Conservation (phyloP, 2,888 invertebrate genomes). For the Calliopum simillimum region DNA sequence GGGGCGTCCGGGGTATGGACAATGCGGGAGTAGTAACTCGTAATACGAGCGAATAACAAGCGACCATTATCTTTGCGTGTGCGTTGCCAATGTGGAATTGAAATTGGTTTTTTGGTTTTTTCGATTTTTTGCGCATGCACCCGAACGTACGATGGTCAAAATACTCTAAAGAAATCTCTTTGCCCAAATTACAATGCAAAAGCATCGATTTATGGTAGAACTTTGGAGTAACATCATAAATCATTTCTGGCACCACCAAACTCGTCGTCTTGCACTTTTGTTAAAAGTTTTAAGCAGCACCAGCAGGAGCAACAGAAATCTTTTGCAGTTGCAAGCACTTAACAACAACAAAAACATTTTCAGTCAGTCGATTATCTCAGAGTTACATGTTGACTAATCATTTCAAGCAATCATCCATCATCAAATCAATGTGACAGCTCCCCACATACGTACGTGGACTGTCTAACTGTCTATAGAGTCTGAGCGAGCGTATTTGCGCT, state of each 20-base stretch:
- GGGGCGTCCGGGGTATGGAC: neutral
- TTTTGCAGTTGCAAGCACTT: too few species aligned
- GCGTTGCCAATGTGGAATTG: constrained; percentile 1
- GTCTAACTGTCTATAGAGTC: too few species aligned
- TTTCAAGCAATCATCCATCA: constrained; percentile 4
- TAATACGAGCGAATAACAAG: constrained; percentile 1
- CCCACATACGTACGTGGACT: neutral
- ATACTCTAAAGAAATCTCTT: neutral
- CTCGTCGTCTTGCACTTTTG: neutral
- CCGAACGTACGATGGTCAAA: too few species aligned
- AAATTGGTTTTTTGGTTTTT: neutral
- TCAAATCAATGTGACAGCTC: constrained; percentile 3
- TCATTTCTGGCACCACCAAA: neutral
- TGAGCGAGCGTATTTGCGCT: neutral
- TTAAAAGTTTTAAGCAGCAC: neutral
- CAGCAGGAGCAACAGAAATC: too few species aligned
- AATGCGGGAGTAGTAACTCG: neutral
- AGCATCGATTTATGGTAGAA: constrained; percentile 19
- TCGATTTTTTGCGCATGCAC: too few species aligned
- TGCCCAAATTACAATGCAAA: neutral
- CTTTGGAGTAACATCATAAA: constrained; percentile 6
- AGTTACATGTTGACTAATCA: neutral
- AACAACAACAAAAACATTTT: constrained; percentile 2
- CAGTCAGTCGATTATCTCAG: constrained; percentile 18
- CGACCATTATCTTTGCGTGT: neutral